Evolutionary conservation across 2,888 invertebrate species (phyloP).

Genomic region (Acrobasis repandana): DNA sequence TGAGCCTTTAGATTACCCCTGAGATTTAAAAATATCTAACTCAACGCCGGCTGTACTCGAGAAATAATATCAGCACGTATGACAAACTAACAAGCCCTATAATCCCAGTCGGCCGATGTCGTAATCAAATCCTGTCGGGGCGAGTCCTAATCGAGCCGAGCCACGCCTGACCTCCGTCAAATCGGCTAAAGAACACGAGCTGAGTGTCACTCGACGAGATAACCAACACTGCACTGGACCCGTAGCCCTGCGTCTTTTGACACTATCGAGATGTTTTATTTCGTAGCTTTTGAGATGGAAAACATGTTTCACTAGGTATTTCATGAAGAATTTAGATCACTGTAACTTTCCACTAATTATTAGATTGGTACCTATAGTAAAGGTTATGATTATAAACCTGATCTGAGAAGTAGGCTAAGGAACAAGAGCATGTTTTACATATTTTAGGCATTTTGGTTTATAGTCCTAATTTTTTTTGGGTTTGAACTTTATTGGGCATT

Average conservation of each 20-base stretch:
- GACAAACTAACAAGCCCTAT: conserved; percentile 27
- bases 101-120: conserved; percentile 53
- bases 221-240: conserved; percentile 38
- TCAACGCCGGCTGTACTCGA: not conserved
- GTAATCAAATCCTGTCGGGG: conserved; percentile 66
- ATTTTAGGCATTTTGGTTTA: too few relatives aligned
- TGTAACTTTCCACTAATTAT: too few relatives aligned
- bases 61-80: conserved; percentile 13
- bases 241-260: not conserved
- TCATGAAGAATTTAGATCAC: too few relatives aligned
- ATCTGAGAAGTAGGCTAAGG: too few relatives aligned
- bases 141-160: conserved; percentile 63
- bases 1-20: too few relatives aligned
- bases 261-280: not conserved
- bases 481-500: too few relatives aligned
- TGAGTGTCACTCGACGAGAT: conserved; percentile 60
- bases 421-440: too few relatives aligned
- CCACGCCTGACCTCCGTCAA: conserved; percentile 75
- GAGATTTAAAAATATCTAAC: not conserved
- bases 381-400: too few relatives aligned
- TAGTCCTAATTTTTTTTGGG: too few relatives aligned
- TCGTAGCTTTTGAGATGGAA: not conserved
- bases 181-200: conserved; percentile 62
- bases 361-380: too few relatives aligned
- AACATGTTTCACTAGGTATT: too few relatives aligned